Evolutionary conservation across 1,140 invertebrate genomes (phyloP).

Genomic region (Drosophila hydei): DNA sequence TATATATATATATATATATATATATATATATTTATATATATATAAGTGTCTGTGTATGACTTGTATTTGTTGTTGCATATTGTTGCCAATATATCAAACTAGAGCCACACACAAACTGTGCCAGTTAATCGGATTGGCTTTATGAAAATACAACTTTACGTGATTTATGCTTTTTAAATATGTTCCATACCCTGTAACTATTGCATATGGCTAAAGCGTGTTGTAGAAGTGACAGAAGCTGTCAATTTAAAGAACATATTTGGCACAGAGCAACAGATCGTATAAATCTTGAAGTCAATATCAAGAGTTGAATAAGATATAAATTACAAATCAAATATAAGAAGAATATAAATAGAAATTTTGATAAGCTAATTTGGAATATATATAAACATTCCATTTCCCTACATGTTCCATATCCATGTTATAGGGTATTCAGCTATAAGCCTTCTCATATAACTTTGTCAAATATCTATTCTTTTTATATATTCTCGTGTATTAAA

Average conservation of each 20-base stretch:
- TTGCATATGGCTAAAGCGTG: not conserved
- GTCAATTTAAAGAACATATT: not conserved
- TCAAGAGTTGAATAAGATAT: too few species aligned
- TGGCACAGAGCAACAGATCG: not conserved
- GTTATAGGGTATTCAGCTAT: not conserved
- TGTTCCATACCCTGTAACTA: not conserved
- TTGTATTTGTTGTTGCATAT: conserved; percentile 24
- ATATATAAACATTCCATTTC: too few species aligned
- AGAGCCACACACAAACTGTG: conserved; percentile 18
- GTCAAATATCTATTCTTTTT: not conserved
- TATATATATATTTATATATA: conserved; percentile 19
- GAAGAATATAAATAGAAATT: too few species aligned
- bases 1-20: conserved; percentile 23
- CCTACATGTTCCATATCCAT: too few species aligned
- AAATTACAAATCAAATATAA: too few species aligned
- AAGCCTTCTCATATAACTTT: too few species aligned
- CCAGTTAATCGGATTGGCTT: conserved; percentile 19
- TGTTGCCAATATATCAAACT: conserved; percentile 65
- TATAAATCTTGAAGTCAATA: not conserved
- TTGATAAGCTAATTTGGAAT: too few species aligned
- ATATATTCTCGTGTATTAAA: conserved; percentile 3
- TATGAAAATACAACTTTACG: conserved; percentile 59
- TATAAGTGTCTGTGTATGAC: conserved; percentile 6
- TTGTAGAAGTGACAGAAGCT: not conserved
- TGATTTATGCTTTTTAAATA: conserved; percentile 20